Percentiles rank a stretch among this genome's conserved stretches.
phyloP scores from a whole-genome alignment of 2,797 vertebrate genomes.

The Chrosomus eos region DNA sequence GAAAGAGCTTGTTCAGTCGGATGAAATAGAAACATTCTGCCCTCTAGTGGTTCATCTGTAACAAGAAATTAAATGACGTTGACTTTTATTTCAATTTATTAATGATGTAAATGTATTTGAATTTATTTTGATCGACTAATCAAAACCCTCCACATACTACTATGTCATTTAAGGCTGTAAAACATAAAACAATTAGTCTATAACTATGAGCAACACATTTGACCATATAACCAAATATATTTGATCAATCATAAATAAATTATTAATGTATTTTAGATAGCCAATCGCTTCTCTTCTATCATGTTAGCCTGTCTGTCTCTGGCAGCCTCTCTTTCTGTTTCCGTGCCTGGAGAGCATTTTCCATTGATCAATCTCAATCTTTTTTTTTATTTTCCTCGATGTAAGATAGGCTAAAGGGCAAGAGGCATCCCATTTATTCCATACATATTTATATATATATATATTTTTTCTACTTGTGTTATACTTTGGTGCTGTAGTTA shows the following conservation, averaged over 20 bases:
- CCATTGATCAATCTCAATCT: constrained; percentile 72
- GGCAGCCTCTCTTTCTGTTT: neutral
- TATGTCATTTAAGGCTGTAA: neutral
- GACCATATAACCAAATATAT: neutral
- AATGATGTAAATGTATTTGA: neutral
- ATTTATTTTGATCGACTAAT: neutral
- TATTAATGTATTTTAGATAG: neutral
- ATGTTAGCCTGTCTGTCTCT: constrained; percentile 4
- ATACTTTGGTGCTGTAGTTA: neutral
- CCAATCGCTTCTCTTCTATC: constrained; percentile 29
- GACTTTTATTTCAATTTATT: neutral
- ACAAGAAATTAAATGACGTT: neutral
- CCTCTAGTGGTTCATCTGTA: constrained; percentile 21
- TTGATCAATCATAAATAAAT: neutral
- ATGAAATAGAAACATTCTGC: constrained; percentile 12
- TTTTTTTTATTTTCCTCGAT: constrained; percentile 45
- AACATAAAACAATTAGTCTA: neutral
- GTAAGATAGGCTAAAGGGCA: constrained; percentile 56
- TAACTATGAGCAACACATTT: neutral
- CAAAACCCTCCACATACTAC: neutral
- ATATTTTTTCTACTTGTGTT: neutral
- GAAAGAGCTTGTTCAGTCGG: neutral
- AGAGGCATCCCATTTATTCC: neutral
- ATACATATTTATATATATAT: neutral
- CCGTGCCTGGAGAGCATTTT: constrained; percentile 65